Conservation (phyloP, 2,113 vertebrate genomes). For the Anoura caudifer region DNA sequence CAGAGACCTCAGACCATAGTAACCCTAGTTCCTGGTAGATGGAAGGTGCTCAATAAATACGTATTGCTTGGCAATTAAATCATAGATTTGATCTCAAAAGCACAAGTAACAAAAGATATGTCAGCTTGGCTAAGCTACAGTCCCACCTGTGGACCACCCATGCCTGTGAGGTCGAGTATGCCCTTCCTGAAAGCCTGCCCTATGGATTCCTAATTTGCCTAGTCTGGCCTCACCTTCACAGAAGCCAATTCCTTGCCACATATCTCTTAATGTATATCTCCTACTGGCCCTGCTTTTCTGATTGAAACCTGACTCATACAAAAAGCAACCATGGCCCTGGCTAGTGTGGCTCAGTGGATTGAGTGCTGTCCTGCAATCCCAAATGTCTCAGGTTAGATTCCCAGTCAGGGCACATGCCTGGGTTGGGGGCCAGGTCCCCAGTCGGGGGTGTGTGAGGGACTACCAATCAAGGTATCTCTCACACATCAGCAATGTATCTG, state of each 20-base stretch:
- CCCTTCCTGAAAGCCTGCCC: not conserved
- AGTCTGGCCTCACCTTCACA: not conserved
- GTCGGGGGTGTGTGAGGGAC: no score
- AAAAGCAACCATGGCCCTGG: not conserved
- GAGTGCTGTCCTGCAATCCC: no score
- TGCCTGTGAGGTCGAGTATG: not conserved
- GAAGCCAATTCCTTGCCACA: not conserved
- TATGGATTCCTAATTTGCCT: not conserved
- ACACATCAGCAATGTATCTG: no score
- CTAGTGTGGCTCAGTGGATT: no score
- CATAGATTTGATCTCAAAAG: not conserved
- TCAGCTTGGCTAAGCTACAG: not conserved
- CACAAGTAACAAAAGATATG: not conserved
- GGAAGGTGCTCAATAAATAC: not conserved
- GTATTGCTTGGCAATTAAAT: not conserved
- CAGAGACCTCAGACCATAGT: not conserved
- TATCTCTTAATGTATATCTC: not conserved
- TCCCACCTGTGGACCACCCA: not conserved
- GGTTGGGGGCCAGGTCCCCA: no score
- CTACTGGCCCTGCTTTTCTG: not conserved
- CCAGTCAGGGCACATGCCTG: no score
- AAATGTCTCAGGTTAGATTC: no score
- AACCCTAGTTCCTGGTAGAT: not conserved
- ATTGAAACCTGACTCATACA: not conserved
- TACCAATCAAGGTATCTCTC: no score